A percentile compares a stretch with the other conserved stretches of the same genome.
Evolutionary conservation across 2,888 invertebrate species (phyloP).

Genomic region (Branchipolynoe longqiensis): DNA sequence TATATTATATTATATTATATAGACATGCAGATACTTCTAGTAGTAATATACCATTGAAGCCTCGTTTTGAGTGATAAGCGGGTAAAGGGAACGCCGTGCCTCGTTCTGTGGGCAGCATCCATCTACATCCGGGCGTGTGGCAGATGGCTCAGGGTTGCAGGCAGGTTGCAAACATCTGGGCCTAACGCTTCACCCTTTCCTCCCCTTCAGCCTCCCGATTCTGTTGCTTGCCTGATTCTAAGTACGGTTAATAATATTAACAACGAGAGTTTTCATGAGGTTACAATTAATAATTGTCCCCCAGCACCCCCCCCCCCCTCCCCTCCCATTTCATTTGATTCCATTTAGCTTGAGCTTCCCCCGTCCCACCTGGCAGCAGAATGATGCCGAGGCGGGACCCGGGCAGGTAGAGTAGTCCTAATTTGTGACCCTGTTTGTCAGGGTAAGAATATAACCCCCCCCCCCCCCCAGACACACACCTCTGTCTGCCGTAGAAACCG

Average conservation of each 20-base stretch:
- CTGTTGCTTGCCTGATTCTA: background rate
- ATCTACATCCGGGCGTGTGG: conserved; percentile 31
- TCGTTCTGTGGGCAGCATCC: background rate
- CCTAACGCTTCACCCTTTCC: conserved; percentile 34
- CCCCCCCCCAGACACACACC: no score
- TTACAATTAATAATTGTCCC: background rate
- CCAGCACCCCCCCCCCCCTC: conserved; percentile 3
- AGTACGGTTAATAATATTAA: no score
- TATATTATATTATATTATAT: no score
- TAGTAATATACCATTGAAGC: no score
- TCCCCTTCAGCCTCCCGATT: background rate
- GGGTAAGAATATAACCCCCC: background rate
- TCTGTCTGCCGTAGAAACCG: no score
- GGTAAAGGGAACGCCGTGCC: no score
- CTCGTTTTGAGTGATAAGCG: background rate
- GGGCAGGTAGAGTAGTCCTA: no score
- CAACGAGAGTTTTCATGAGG: no score
- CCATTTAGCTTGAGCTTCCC: background rate
- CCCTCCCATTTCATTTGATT: no score
- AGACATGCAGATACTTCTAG: no score
- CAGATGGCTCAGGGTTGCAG: conserved; percentile 55
- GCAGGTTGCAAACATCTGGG: conserved; percentile 42
- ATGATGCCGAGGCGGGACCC: conserved; percentile 8
- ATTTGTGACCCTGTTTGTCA: no score
- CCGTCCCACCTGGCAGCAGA: background rate